These are phyloP conservation scores for Borostomias antarcticus DNA, from an alignment of 2,797 vertebrate genomes.

Conservation along the genomic window DNA sequence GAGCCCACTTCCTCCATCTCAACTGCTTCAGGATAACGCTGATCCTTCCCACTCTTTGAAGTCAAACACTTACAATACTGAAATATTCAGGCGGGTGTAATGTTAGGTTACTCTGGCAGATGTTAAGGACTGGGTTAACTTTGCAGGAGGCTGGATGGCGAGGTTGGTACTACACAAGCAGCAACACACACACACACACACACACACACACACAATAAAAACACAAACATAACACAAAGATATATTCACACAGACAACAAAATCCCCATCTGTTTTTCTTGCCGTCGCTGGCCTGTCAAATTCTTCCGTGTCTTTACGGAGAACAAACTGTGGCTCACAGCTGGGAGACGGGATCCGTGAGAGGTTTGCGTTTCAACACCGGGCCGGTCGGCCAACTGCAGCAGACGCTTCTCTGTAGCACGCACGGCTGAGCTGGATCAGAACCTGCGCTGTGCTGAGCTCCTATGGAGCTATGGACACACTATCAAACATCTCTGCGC, in stretches of 20 bases:
- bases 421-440: neutral
- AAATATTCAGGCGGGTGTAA: neutral
- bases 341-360: neutral
- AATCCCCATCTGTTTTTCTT: slow-evolving; percentile 7
- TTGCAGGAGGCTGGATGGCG: neutral
- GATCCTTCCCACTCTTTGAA: slow-evolving; percentile 7
- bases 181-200: neutral
- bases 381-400: neutral
- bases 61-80: neutral
- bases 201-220: neutral
- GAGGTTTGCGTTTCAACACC: neutral
- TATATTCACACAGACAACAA: neutral
- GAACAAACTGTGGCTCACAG: neutral
- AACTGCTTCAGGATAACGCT: neutral
- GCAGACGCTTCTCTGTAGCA: neutral
- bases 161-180: neutral
- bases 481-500: neutral
- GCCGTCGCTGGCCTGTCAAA: slow-evolving; percentile 2
- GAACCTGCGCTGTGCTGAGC: neutral
- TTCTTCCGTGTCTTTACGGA: slow-evolving; percentile 7
- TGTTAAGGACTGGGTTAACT: neutral
- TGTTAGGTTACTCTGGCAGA: neutral
- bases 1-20: neutral
- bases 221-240: neutral
- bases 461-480: neutral